Conservation (phyloP, 1,140 invertebrate genomes). For the Venturia canescens region DNA sequence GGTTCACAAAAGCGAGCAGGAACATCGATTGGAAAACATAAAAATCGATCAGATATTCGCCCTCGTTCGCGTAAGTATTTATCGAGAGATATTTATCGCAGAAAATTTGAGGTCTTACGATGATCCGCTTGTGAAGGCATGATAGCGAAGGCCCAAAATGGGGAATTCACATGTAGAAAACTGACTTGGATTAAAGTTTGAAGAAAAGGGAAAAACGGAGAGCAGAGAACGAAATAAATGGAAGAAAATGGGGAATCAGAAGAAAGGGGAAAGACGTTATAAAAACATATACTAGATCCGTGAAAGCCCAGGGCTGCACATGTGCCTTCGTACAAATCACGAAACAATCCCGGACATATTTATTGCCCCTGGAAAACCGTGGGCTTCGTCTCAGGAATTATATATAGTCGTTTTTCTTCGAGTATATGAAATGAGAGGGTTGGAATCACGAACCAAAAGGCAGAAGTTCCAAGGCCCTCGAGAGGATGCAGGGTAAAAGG, state of each 20-base stretch:
- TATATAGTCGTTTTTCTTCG: constrained; percentile 4
- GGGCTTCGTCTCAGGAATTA: constrained; percentile 13
- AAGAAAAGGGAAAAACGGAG: not conserved
- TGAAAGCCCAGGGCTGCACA: constrained; percentile 17
- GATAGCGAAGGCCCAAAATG: too few relatives aligned
- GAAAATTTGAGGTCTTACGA: not conserved
- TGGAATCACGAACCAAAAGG: not conserved
- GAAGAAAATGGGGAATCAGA: not conserved
- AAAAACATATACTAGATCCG: constrained; percentile 33
- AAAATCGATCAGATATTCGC: constrained; percentile 75
- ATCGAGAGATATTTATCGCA: not conserved
- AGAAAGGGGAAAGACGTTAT: not conserved
- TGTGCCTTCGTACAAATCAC: constrained; percentile 37
- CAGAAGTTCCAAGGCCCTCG: not conserved
- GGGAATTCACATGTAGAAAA: not conserved
- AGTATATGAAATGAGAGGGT: not conserved
- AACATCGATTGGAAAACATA: constrained; percentile 71
- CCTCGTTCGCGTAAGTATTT: constrained; percentile 71
- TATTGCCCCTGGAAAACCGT: constrained; percentile 26
- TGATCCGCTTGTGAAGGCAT: too few relatives aligned
- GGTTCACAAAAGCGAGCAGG: constrained; percentile 69
- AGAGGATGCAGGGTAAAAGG: not conserved
- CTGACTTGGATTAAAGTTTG: not conserved
- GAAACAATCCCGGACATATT: constrained; percentile 40
- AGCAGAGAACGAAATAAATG: constrained; percentile 16